Evolutionary conservation across 2,113 vertebrate species (phyloP).

Genomic region (Phoxinus phoxinus): DNA sequence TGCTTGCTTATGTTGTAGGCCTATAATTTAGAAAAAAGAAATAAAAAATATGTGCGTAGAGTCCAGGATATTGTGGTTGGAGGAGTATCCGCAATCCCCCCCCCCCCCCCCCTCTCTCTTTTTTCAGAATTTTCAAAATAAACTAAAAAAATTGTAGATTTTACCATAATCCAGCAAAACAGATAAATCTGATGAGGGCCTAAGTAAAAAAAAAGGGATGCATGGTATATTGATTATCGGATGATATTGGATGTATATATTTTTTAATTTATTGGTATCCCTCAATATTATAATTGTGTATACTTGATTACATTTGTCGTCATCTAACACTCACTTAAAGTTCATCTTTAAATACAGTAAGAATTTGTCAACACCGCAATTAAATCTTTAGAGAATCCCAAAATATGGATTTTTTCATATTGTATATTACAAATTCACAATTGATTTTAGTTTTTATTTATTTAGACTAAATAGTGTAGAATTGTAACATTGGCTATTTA

Average conservation of each 20-base stretch:
- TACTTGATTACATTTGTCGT: not conserved
- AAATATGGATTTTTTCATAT: too few relatives aligned
- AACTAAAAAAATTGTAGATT: not conserved
- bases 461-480: not conserved
- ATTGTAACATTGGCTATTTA: not conserved
- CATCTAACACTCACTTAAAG: too few relatives aligned
- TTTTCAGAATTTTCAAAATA: not conserved
- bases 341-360: too few relatives aligned
- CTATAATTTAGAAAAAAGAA: slow-evolving; percentile 2
- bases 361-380: too few relatives aligned
- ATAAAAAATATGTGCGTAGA: slow-evolving; percentile 10
- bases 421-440: too few relatives aligned
- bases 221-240: not conserved
- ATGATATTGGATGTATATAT: not conserved
- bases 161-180: not conserved
- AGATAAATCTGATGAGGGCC: too few relatives aligned
- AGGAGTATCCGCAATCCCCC: too few relatives aligned
- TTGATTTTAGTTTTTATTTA: not conserved
- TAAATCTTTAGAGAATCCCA: too few relatives aligned
- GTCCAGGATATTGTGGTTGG: slow-evolving; percentile 34
- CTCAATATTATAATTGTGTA: not conserved
- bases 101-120: too few relatives aligned
- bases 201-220: not conserved
- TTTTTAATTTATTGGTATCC: not conserved
- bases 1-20: not conserved